phyloP scores from a whole-genome alignment of 2,113 vertebrate genomes.

The Cheirogaleus medius region DNA sequence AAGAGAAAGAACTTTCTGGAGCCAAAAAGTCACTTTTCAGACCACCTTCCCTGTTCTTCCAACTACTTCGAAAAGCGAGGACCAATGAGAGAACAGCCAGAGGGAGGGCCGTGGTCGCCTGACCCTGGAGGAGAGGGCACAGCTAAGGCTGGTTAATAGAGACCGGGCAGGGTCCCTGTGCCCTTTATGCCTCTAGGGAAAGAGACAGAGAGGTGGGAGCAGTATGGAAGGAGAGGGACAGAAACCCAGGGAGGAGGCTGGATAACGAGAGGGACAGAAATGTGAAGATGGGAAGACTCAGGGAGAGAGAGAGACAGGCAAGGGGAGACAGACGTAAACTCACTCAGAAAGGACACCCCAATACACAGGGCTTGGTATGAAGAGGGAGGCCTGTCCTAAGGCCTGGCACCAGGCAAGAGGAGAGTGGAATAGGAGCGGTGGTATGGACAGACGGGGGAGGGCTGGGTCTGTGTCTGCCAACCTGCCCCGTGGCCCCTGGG shows the following conservation, averaged over 20 bases:
- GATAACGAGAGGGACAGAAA: background rate
- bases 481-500: fast-evolving
- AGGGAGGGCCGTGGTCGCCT: background rate
- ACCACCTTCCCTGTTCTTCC: background rate
- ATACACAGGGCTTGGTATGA: background rate
- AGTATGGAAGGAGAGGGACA: background rate
- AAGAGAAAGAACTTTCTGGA: background rate
- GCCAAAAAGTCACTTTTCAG: background rate
- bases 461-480: fast-evolving
- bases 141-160: background rate
- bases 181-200: background rate
- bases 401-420: background rate
- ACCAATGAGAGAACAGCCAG: background rate
- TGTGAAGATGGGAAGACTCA: background rate
- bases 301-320: background rate
- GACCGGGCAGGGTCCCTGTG: fast-evolving
- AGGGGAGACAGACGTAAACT: background rate
- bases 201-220: background rate
- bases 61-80: background rate
- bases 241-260: background rate
- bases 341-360: background rate
- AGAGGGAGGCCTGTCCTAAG: background rate
- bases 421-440: no score
- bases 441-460: fast-evolving
- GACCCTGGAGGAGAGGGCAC: background rate